Evolutionary conservation across 2,113 vertebrate genomes (phyloP), one percentile per base, ranked within the genome.

Genomic region (Bujurquina vittata): DNA sequence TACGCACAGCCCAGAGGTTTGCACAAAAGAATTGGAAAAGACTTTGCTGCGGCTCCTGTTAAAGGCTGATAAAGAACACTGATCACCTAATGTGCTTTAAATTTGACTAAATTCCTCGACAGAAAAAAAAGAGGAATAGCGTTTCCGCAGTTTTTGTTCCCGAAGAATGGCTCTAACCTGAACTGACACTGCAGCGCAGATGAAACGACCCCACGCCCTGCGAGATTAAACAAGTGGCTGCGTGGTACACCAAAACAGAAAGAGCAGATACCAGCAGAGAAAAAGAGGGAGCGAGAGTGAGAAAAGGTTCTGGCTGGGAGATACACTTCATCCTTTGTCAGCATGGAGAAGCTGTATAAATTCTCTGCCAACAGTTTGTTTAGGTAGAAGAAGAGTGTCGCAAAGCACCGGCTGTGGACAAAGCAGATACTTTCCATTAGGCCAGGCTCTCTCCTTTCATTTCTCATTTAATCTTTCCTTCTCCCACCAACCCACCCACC

Each of bases 341-440:
- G 56, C 2, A 9, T 8, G 23, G 75, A 75, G 75, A 79, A 10
- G 31, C 18, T 37, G 15, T 33, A 82, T 79, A 84, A 80, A 79
- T 77, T 62, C 63, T 61, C 83, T 56, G 62, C 76, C 79, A 62
- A 61, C 33, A 73, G 77, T 86, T 89, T 85, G 60, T 89, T 85
- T 84, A 49, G 80, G 58, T 56, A 72, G 43, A 26, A 69, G 67
- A 33, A 72, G 67, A 54, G 26, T 54, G 69, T 54, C 58, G 79
- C 84, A 79, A 75, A 84, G 74, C 54, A 18, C 5, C 43, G 26
- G 4, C 15, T 12, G 46, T 26, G 61, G 74, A 89, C 57, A 58
- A 81, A 88, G 78, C 55, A 72, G 85, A 85, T 84, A 74, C 90
- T 82, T 82, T 83, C 91, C 89, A 92, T 93, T 88, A 88, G 72